phyloP scores from a whole-genome alignment of 2,113 vertebrate genomes.

The Solenodon paradoxus region DNA sequence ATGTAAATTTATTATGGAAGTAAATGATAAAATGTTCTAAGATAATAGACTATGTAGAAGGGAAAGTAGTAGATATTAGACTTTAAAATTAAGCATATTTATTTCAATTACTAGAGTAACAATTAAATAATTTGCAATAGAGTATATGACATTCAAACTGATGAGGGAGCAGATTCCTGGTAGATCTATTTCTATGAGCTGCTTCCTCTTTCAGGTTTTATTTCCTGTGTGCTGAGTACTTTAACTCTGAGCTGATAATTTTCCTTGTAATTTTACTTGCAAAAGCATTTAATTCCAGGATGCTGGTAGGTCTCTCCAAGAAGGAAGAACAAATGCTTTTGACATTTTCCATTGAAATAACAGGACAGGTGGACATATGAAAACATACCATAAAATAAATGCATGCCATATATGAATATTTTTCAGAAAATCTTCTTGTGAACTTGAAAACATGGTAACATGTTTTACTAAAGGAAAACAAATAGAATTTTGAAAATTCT shows the following conservation, averaged over 20 bases:
- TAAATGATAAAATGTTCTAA: not conserved
- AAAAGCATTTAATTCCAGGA: not conserved
- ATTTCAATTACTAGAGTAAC: not conserved
- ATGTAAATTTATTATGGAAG: not conserved
- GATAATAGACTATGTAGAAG: not conserved
- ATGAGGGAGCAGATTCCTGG: not conserved
- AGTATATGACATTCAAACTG: not conserved
- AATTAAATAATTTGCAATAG: not conserved
- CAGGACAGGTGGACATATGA: not conserved
- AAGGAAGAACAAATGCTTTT: not conserved
- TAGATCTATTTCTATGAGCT: not conserved
- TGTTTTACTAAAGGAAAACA: not conserved
- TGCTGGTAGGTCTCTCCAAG: not conserved
- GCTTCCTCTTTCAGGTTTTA: not conserved
- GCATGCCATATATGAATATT: not conserved
- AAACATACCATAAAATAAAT: not conserved
- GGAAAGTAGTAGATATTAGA: not conserved
- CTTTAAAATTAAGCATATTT: not conserved
- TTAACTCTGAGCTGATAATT: not conserved
- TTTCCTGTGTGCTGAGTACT: not conserved
- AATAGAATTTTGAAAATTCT: constrained; percentile 19
- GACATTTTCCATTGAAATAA: not conserved
- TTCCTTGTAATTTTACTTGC: not conserved
- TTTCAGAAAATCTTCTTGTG: not conserved
- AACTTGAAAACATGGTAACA: not conserved